A percentile compares a stretch with the other conserved stretches of the same genome.
These are phyloP conservation scores for Erethizon dorsatum DNA, from an alignment of 2,797 vertebrate species.

Conservation along the genomic window DNA sequence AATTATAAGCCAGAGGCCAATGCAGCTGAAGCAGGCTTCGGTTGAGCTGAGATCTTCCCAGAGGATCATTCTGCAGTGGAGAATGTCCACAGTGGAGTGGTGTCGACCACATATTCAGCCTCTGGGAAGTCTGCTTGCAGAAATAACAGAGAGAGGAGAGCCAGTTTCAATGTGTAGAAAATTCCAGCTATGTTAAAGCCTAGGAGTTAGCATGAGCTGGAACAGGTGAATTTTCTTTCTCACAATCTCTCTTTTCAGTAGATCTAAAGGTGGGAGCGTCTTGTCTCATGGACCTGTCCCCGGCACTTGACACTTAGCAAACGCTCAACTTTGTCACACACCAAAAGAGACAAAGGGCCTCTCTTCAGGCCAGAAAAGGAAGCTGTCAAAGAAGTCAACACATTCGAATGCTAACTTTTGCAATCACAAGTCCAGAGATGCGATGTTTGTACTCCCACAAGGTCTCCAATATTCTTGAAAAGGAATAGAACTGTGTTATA, in stretches of 20 bases:
- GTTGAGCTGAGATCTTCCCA: not conserved
- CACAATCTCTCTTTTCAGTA: not conserved
- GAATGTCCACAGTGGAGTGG: not conserved
- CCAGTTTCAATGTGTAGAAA: not conserved
- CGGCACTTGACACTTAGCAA: not conserved
- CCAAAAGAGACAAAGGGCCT: not conserved
- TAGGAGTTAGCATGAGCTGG: slow-evolving; percentile 14
- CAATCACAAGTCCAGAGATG: not conserved
- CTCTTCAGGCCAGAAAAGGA: not conserved
- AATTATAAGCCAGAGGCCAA: slow-evolving; percentile 61
- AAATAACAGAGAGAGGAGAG: slow-evolving; percentile 6
- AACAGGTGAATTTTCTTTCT: slow-evolving; percentile 19
- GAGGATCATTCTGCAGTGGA: not conserved
- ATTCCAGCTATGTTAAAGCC: slow-evolving; percentile 30
- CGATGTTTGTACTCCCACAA: not conserved
- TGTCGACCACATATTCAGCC: slow-evolving; percentile 8
- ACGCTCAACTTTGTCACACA: not conserved
- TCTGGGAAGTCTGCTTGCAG: not conserved
- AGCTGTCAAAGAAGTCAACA: not conserved
- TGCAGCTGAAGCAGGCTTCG: not conserved
- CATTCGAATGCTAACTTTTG: not conserved
- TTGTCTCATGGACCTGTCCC: not conserved
- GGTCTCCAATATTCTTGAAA: slow-evolving; percentile 49
- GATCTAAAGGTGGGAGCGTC: not conserved
- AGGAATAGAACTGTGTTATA: not conserved